Evolutionary conservation across 2,797 vertebrate genomes (phyloP).

Genomic region (Tinamus major): DNA sequence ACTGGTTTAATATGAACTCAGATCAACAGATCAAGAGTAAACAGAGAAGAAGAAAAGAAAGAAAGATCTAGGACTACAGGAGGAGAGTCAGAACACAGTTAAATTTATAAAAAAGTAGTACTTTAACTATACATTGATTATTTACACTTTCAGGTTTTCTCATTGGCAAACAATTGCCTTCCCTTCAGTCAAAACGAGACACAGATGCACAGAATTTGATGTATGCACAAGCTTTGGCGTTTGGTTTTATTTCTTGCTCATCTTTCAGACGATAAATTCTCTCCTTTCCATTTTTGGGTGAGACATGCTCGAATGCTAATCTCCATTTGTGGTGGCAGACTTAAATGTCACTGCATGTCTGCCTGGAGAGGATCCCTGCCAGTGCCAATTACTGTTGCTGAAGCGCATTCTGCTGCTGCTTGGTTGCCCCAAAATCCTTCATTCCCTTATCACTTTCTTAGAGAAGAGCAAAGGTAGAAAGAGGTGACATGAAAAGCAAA

Average conservation of each 20-base stretch:
- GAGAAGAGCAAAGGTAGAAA: background rate
- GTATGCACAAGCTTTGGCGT: background rate
- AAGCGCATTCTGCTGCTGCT: background rate
- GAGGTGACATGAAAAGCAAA: background rate
- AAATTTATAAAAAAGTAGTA: background rate
- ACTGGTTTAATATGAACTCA: background rate
- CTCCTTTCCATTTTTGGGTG: background rate
- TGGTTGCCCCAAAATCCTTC: background rate
- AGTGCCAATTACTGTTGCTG: background rate
- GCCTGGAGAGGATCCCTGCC: background rate
- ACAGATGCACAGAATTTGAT: background rate
- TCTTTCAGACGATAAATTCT: background rate
- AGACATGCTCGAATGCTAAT: background rate
- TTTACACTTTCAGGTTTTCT: background rate
- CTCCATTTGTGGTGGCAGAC: background rate
- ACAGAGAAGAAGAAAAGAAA: background rate
- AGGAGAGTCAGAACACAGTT: background rate
- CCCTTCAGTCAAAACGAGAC: background rate
- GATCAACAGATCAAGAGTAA: background rate
- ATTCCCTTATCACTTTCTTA: fast-evolving
- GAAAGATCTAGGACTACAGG: background rate
- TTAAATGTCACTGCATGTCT: background rate
- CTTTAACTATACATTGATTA: background rate
- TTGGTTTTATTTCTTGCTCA: background rate
- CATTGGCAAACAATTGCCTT: background rate